Conservation (phyloP, 2,797 vertebrate species). For the Epinephelus malabaricus region DNA sequence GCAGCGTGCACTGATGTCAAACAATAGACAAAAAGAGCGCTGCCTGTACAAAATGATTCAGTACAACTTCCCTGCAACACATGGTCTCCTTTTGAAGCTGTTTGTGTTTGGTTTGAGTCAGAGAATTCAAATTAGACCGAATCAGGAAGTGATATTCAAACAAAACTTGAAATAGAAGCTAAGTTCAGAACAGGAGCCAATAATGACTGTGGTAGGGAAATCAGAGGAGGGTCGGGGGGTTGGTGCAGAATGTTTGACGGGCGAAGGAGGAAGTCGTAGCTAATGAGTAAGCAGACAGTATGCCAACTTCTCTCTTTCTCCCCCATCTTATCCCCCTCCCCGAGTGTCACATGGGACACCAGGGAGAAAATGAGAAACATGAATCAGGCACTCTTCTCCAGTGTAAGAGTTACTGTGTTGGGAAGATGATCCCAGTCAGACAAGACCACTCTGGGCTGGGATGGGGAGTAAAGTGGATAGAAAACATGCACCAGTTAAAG, state of each 20-base stretch:
- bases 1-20: background rate
- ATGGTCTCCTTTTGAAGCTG: background rate
- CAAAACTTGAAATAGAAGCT: background rate
- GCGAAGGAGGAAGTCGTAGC: constrained; percentile 17
- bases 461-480: background rate
- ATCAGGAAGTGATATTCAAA: background rate
- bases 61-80: background rate
- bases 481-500: background rate
- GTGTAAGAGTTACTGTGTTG: constrained; percentile 23
- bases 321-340: background rate
- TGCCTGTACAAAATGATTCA: background rate
- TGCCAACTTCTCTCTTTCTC: constrained; percentile 5
- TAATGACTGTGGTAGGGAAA: constrained; percentile 6
- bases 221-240: constrained; percentile 13
- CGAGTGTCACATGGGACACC: constrained; percentile 36
- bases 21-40: background rate
- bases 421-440: constrained; percentile 13
- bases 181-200: background rate
- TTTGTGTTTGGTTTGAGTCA: background rate
- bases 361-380: constrained; percentile 70
- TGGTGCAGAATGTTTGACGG: background rate
- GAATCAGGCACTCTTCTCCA: constrained; percentile 29
- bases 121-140: background rate
- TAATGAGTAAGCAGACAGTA: constrained; percentile 40
- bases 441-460: background rate